These are phyloP conservation scores for Drusus annulatus DNA, from an alignment of 1,140 invertebrate species.

Conservation along the genomic window DNA sequence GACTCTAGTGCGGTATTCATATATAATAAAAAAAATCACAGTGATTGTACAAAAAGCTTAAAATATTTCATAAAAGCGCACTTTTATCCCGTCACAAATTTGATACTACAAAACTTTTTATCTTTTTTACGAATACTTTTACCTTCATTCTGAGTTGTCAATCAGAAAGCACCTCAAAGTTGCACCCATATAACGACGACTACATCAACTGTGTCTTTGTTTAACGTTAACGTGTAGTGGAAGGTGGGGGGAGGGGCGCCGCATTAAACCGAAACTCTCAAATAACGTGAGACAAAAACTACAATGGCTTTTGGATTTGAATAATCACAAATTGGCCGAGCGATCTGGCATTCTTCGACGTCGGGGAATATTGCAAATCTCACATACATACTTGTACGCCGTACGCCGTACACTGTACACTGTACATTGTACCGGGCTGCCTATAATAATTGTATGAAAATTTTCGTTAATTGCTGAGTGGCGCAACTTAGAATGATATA, in stretches of 20 bases:
- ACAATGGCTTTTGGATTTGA: slow-evolving; percentile 46
- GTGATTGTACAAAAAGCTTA: too few species aligned
- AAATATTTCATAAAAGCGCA: too few species aligned
- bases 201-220: slow-evolving; percentile 12
- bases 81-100: too few species aligned
- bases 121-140: background rate
- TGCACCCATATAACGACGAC: slow-evolving; percentile 9
- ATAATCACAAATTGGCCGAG: slow-evolving; percentile 43
- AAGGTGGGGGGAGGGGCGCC: background rate
- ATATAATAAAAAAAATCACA: too few species aligned
- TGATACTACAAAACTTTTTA: too few species aligned
- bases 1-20: too few species aligned
- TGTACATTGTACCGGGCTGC: background rate
- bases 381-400: background rate
- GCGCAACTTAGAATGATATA: slow-evolving; percentile 23
- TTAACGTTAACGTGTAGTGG: background rate
- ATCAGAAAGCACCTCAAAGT: slow-evolving; percentile 9
- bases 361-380: slow-evolving; percentile 21
- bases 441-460: slow-evolving; percentile 7
- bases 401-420: too few species aligned
- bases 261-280: slow-evolving; percentile 25
- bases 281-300: slow-evolving; percentile 49
- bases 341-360: slow-evolving; percentile 28
- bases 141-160: background rate
- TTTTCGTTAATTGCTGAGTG: slow-evolving; percentile 28